Conservation (phyloP, 2,113 vertebrate genomes). For the Thunnus thynnus region DNA sequence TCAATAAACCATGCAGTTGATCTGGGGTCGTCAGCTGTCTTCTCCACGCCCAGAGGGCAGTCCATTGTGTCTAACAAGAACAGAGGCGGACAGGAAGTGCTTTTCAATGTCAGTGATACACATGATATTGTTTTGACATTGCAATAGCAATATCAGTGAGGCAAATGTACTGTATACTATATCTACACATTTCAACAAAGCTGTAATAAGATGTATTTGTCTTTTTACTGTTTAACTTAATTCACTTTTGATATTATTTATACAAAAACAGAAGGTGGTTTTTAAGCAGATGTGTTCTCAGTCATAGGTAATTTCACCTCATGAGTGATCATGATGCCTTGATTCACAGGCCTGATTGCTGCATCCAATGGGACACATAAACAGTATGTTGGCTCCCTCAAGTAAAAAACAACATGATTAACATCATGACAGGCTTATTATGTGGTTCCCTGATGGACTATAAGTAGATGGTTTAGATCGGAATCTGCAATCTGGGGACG, state of each 20-base stretch:
- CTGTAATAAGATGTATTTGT: too few relatives aligned
- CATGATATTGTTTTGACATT: background rate
- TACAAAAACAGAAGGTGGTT: too few relatives aligned
- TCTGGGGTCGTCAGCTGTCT: slow-evolving; percentile 24
- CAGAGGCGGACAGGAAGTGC: slow-evolving; percentile 23
- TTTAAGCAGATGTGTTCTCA: too few relatives aligned
- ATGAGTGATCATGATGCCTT: background rate
- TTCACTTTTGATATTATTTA: too few relatives aligned
- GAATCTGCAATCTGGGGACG: slow-evolving; percentile 7
- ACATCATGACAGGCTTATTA: background rate
- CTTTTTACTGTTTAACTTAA: too few relatives aligned
- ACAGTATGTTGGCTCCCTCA: background rate
- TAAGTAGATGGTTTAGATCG: background rate
- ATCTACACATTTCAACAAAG: too few relatives aligned
- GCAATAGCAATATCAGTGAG: too few relatives aligned
- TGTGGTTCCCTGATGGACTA: slow-evolving; percentile 7
- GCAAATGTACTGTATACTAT: too few relatives aligned
- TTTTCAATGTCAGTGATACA: background rate
- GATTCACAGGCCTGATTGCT: background rate
- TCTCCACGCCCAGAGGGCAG: background rate
- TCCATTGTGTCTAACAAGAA: background rate
- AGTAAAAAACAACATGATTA: background rate
- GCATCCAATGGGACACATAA: too few relatives aligned
- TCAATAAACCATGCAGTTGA: slow-evolving; percentile 3
- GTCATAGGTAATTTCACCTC: too few relatives aligned